These are phyloP conservation scores for Rhaphigaster nebulosa DNA, from an alignment of 2,888 invertebrate species.

Conservation along the genomic window DNA sequence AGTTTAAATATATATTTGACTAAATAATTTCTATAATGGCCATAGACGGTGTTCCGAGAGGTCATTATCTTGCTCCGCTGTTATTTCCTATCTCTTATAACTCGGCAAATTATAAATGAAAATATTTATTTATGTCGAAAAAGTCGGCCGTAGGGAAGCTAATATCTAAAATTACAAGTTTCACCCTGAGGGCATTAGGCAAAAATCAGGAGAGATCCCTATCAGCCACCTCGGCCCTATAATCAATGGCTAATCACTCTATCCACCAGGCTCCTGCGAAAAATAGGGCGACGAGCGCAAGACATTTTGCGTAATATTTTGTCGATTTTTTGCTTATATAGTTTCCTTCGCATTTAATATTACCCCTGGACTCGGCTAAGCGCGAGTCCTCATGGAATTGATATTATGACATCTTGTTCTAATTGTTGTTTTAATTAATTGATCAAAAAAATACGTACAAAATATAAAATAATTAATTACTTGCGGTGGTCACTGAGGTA, in stretches of 20 bases:
- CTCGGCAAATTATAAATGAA: constrained; percentile 27
- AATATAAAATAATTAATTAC: no score
- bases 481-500: no score
- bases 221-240: background rate
- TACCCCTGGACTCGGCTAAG: background rate
- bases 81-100: constrained; percentile 10
- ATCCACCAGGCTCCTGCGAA: background rate
- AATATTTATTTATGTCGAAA: constrained; percentile 35
- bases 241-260: constrained; percentile 46
- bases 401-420: no score
- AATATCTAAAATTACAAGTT: constrained; percentile 47
- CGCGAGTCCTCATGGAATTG: background rate
- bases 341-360: background rate
- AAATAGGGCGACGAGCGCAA: constrained; percentile 12
- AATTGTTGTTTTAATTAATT: no score
- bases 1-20: background rate
- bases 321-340: background rate
- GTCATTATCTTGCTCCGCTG: background rate
- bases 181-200: constrained; percentile 32
- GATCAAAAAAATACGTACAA: no score
- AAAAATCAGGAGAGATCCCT: constrained; percentile 34
- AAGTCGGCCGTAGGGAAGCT: background rate
- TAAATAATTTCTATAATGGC: background rate
- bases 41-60: background rate
- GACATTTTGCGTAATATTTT: constrained; percentile 29